A percentile compares a stretch with the other conserved stretches of the same genome.
Evolutionary conservation across 2,888 invertebrate species (phyloP).

Genomic region (Sphaeridia pumilis): DNA sequence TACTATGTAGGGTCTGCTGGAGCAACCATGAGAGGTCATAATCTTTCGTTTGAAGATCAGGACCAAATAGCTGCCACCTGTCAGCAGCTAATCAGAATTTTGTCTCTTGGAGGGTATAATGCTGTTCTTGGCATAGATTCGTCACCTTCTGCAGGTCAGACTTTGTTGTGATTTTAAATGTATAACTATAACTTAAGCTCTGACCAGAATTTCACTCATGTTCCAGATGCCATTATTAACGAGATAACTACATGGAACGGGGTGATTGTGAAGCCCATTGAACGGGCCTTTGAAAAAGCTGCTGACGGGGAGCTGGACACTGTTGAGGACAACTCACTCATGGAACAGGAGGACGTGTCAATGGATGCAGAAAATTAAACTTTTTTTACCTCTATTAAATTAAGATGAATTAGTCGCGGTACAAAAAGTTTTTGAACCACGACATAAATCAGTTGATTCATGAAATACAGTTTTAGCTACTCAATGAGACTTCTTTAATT

Average conservation of each 20-base stretch:
- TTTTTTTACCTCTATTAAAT: no score
- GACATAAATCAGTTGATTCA: no score
- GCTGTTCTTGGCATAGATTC: conserved; percentile 61
- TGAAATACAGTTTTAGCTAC: no score
- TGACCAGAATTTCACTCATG: no score
- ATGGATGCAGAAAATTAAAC: conserved; percentile 19
- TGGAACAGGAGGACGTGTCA: conserved; percentile 43
- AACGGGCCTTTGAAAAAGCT: conserved; percentile 78
- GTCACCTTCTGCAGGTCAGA: conserved; percentile 12
- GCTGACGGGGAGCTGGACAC: conserved; percentile 50
- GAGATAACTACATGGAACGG: conserved; percentile 97
- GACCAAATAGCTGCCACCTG: conserved; percentile 88
- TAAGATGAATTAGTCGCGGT: no score
- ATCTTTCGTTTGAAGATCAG: conserved; percentile 73
- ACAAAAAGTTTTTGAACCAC: no score
- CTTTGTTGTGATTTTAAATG: neutral
- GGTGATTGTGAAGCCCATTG: conserved; percentile 88
- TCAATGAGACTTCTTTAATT: no score
- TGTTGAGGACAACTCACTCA: conserved; percentile 43
- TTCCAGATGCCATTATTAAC: conserved; percentile 50
- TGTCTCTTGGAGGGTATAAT: conserved; percentile 86
- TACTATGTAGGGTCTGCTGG: conserved; percentile 34
- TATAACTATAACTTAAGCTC: no score
- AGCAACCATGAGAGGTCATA: conserved; percentile 28
- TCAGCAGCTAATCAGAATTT: conserved; percentile 78